Base-by-base conservation (phyloP, 2,113 vertebrate species). In the Anhinga rufa region DNA sequence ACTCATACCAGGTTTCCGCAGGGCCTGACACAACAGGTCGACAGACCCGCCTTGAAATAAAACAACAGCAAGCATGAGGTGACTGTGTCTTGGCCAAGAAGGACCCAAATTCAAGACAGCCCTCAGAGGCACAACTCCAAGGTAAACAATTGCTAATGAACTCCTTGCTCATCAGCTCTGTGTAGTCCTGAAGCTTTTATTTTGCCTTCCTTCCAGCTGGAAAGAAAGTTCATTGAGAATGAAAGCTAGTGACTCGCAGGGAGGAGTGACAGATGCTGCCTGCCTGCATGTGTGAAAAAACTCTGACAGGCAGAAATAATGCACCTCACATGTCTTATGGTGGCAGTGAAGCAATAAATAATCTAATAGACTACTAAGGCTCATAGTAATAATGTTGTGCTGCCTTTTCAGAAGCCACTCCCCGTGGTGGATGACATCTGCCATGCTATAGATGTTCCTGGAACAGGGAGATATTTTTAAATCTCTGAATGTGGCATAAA, bases 381-480 rank as follows among this genome's bases (percentile, higher is more conserved):
- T 92, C 38, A 86, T 88, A 90, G 97, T 95, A 94, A 96, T 82
- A 76, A 83, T 26, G 54, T 79, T 93, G 82, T 60, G 49, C 79
- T 82, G 86, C 58, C 51, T 74, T 95, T 91, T 78, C 70, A 86
- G 91, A 95, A 95, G 88, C 91, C 85, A 93, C 97, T 84, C 88
- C 97, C 94, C 72, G 52, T 6, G 4, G 81, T 32, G 9, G 69
- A 93, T 87, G 86, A 91, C 95, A 96, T 97, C 93, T 96, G 96
- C 91, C 79, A 54, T 2, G 36, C 90, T 92, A 93, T 91, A 93
- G 93, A 95, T 79, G 95, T 96, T 97, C 96, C 94, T 97, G 90
- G 91, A 97, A 95, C 95, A 90, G 91, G 48, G 68, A 95, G 96
- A 81, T 97, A 97, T 97, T 97, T 97, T 97, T 97, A 97, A 96